phyloP scores from a whole-genome alignment of 1,140 invertebrate species.

The Calycopis cecrops region DNA sequence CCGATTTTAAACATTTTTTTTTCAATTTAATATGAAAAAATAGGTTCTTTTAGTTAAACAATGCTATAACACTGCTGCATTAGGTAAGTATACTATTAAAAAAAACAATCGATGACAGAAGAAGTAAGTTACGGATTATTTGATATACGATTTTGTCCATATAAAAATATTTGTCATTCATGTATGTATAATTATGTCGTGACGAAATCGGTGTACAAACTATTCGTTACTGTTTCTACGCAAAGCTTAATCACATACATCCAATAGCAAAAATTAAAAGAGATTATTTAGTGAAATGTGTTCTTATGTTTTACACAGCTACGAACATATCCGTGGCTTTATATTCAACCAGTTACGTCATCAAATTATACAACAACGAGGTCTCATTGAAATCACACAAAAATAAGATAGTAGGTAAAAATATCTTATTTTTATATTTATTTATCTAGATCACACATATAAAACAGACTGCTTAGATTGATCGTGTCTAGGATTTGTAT shows the following conservation, averaged over 20 bases:
- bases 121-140: background rate
- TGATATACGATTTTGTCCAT: slow-evolving; percentile 1
- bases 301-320: no score
- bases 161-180: slow-evolving; percentile 11
- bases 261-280: slow-evolving; percentile 5
- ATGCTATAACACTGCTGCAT: no score
- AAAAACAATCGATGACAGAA: no score
- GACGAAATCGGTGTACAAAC: slow-evolving; percentile 4
- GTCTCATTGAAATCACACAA: slow-evolving; percentile 44
- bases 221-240: slow-evolving; percentile 8
- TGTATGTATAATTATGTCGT: slow-evolving; percentile 4
- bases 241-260: slow-evolving; percentile 8
- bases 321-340: background rate
- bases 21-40: no score
- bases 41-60: no score
- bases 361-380: slow-evolving; percentile 38
- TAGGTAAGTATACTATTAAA: no score
- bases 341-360: background rate
- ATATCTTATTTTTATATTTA: slow-evolving; percentile 54
- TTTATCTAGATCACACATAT: slow-evolving; percentile 56
- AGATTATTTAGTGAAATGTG: background rate
- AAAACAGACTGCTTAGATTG: slow-evolving; percentile 40
- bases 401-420: slow-evolving; percentile 53
- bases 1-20: no score
- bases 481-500: slow-evolving; percentile 34